Conservation (phyloP, 2,888 invertebrate species). For the Hipparchia semele region DNA sequence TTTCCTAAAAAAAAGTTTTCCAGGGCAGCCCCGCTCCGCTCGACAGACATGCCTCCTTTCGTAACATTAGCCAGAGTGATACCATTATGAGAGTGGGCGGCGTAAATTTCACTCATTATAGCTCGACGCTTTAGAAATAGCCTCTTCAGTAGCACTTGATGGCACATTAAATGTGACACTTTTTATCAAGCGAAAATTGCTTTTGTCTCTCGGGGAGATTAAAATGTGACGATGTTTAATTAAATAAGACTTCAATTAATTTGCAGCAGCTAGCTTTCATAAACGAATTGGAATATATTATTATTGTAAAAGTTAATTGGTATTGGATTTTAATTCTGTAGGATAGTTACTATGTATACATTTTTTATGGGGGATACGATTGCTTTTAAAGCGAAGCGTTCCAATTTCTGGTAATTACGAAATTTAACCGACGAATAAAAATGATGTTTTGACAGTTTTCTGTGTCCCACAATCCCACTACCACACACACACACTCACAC, state of each 20-base stretch:
- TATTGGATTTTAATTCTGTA: neutral
- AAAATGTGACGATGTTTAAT: conserved; percentile 13
- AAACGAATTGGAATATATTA: conserved; percentile 4
- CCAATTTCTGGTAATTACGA: too few relatives aligned
- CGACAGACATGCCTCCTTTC: neutral
- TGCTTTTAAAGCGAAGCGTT: neutral
- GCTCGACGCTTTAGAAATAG: conserved; percentile 27
- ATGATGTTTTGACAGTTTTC: too few relatives aligned
- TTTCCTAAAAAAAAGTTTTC: neutral
- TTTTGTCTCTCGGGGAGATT: conserved; percentile 25
- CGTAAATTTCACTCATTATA: conserved; percentile 31
- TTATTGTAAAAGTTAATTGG: conserved; percentile 7
- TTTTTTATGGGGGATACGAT: neutral
- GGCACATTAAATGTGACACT: conserved; percentile 30
- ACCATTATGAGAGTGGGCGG: conserved; percentile 26
- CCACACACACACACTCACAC: too few relatives aligned
- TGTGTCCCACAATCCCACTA: too few relatives aligned
- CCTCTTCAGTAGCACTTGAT: conserved; percentile 30
- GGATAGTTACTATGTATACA: too few relatives aligned
- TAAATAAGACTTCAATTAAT: neutral
- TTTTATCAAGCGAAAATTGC: conserved; percentile 29
- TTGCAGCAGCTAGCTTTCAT: neutral
- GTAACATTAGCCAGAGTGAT: conserved; percentile 28
- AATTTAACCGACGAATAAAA: too few relatives aligned
- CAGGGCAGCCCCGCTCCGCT: neutral